Conservation (phyloP, 2,797 vertebrate species). For the Emys orbicularis region DNA sequence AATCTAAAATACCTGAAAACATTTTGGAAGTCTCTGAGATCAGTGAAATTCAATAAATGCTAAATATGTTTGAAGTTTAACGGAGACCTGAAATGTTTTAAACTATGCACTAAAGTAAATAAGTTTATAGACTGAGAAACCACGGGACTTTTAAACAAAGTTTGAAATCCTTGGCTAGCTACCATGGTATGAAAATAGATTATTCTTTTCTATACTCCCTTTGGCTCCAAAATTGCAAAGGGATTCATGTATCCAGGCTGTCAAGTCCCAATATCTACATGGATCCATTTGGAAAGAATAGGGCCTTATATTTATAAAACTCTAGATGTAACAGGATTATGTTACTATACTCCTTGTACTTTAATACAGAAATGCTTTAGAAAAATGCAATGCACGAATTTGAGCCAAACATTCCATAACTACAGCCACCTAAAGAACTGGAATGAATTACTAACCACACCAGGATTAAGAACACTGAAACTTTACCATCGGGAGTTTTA, state of each 20-base stretch:
- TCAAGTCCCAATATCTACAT: neutral
- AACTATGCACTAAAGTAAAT: neutral
- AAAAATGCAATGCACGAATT: neutral
- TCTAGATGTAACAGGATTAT: neutral
- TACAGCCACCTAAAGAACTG: neutral
- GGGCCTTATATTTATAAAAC: no score
- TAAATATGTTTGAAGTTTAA: neutral
- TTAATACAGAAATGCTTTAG: neutral
- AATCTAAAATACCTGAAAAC: neutral
- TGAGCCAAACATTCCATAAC: rapidly evolving
- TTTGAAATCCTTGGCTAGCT: neutral
- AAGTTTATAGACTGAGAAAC: neutral
- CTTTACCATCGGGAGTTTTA: neutral
- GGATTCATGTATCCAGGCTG: neutral
- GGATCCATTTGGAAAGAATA: neutral
- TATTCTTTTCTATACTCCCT: neutral
- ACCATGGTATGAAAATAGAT: neutral
- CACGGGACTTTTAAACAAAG: neutral
- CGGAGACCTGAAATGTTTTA: neutral
- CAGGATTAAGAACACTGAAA: neutral
- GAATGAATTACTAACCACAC: neutral
- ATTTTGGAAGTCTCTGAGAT: neutral
- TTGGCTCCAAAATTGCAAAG: neutral
- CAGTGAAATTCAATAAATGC: neutral
- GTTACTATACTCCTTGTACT: rapidly evolving